A percentile compares a stretch with the other conserved stretches of the same genome.
Evolutionary conservation across 1,140 invertebrate genomes (phyloP).

Genomic region (Musca vetustissima): DNA sequence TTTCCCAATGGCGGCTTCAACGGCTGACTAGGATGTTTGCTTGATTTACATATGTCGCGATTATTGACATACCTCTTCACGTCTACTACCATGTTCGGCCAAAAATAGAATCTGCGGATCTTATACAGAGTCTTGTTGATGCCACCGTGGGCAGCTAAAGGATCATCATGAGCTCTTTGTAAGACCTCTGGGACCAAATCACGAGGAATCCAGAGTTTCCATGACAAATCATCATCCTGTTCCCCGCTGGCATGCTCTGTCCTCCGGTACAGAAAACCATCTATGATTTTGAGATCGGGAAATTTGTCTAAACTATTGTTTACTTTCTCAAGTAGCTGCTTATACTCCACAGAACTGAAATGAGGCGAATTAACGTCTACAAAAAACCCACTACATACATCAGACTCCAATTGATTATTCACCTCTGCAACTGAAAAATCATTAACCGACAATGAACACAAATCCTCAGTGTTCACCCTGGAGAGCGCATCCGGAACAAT

Average conservation of each 20-base stretch:
- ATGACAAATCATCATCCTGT: constrained; percentile 1
- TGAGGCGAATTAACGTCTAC: constrained; percentile 17
- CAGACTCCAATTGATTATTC: no score
- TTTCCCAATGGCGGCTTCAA: constrained; percentile 5
- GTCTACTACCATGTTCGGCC: background rate
- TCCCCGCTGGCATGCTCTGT: background rate
- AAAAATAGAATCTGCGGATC: constrained; percentile 5
- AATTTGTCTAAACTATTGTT: background rate
- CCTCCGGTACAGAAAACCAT: constrained; percentile 4
- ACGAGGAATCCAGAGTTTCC: constrained; percentile 11
- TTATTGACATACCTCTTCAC: background rate
- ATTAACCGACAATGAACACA: background rate
- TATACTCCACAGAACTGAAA: background rate
- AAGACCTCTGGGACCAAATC: background rate
- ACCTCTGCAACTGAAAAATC: background rate
- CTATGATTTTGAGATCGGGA: constrained; percentile 8
- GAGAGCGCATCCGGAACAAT: constrained; percentile 50
- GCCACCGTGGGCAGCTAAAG: background rate
- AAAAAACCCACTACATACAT: background rate
- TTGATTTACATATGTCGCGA: constrained; percentile 2
- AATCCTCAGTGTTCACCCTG: constrained; percentile 18
- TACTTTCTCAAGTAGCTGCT: background rate
- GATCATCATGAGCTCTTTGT: background rate
- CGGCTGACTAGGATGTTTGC: background rate
- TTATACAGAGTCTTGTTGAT: constrained; percentile 7